Base-by-base conservation (phyloP, 1,140 invertebrate genomes). In the Drosophila bocqueti region DNA sequence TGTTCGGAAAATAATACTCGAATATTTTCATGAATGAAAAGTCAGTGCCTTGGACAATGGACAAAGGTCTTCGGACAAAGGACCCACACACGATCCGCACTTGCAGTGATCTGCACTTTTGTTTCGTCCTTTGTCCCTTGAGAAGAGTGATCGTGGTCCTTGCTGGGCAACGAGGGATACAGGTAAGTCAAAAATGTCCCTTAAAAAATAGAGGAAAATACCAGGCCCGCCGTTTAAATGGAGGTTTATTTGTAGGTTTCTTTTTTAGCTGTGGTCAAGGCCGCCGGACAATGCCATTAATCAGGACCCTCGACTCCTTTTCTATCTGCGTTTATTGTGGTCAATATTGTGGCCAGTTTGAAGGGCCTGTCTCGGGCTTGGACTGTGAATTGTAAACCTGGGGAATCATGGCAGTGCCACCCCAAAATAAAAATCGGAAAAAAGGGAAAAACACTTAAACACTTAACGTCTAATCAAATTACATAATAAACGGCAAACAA, bases 21-120 rank as follows among this genome's bases (percentile, higher is more conserved):
- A 80, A 60, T 73, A 67, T 50, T 59, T 73, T 81, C 62, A 81
- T 87, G 84, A 87, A 87, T 87, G 84, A 89, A 87, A 73, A 87
- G 84, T 87, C 84, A 89, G 77, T 75, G 67, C 65, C 46, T 36
- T 55, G 63, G 42, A 66, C 45, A 62, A 55, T 64, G 67, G 54
- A 80, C 85, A 89, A 89, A 72, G 73, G 62, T 42, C 46, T 46
- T 11, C 38, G 29, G 38, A 89, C 58, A 81, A 85, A 66, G 65
- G 54, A 69, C 42, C 31, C 63, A 47, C 47, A 66, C 68, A 61
- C 76, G 62, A 82, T 82, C 68, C 66, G 73, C 84, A 89, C 84
- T 89, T 89, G 84, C 81, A 89, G 85, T 90, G 85, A 89, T 89
- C 81, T 79, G 81, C 85, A 90, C 66, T 79, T 81, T 83, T 67